Evolutionary conservation across 2,797 vertebrate genomes (phyloP).

Genomic region (Bufotes viridis): DNA sequence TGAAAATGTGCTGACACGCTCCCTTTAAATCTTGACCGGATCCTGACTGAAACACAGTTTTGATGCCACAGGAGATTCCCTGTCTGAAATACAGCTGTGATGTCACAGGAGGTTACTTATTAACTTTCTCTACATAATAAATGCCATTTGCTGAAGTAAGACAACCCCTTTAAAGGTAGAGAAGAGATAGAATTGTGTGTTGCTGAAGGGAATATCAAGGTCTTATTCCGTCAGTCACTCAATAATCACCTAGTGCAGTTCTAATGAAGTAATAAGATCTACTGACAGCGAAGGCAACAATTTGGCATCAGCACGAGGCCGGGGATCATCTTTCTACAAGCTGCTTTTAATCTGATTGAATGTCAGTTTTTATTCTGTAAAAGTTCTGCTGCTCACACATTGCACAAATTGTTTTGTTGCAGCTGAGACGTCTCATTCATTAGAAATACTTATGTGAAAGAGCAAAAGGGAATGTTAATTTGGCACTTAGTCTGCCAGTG

Average conservation of each 20-base stretch:
- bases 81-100: too few relatives aligned
- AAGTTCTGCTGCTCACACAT: background rate
- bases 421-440: conserved; percentile 16
- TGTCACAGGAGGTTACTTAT: too few relatives aligned
- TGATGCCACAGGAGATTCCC: too few relatives aligned
- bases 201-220: conserved; percentile 13
- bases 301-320: background rate
- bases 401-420: conserved; percentile 11
- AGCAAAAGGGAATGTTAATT: conserved; percentile 19
- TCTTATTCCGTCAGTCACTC: background rate
- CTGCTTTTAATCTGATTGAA: conserved; percentile 31
- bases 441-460: background rate
- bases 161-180: background rate
- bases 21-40: too few relatives aligned
- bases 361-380: conserved; percentile 11
- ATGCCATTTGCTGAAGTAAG: too few relatives aligned
- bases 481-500: background rate
- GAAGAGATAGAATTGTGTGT: background rate
- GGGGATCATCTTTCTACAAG: conserved; percentile 21
- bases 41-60: too few relatives aligned
- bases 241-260: background rate
- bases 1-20: too few relatives aligned
- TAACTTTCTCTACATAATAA: too few relatives aligned
- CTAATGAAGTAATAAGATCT: conserved; percentile 42
- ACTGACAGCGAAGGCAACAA: conserved; percentile 19